Percentiles rank a stretch among this genome's conserved stretches.
Evolutionary conservation across 2,797 vertebrate genomes (phyloP).

Genomic region (Sarcophilus harrisii): DNA sequence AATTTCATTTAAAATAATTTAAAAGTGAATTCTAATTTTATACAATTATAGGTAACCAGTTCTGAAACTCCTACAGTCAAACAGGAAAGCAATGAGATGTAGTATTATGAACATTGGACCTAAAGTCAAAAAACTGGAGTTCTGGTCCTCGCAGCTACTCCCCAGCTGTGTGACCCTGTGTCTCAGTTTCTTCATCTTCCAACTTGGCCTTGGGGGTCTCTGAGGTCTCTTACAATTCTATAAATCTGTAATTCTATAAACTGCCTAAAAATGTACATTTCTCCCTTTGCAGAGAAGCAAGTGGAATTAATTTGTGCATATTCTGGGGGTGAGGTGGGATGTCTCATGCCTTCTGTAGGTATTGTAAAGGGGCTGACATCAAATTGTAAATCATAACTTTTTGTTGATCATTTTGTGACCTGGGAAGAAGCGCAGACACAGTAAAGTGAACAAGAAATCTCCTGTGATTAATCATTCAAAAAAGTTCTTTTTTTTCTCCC

Average conservation of each 20-base stretch:
- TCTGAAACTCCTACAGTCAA: not conserved
- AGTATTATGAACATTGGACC: not conserved
- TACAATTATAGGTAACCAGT: not conserved
- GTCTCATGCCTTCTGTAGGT: not conserved
- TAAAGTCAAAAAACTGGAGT: not conserved
- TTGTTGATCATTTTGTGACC: constrained; percentile 27
- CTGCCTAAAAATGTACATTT: constrained; percentile 31
- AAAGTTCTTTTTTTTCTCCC: not conserved
- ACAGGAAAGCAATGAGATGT: not conserved
- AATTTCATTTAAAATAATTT: not conserved
- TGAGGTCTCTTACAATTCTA: constrained; percentile 16
- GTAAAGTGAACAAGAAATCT: not conserved
- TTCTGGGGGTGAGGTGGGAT: constrained; percentile 1
- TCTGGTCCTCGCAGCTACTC: not conserved
- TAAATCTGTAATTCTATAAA: constrained; percentile 18
- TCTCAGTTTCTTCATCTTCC: not conserved
- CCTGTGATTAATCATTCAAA: not conserved
- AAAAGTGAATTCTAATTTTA: not conserved
- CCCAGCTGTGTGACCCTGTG: not conserved
- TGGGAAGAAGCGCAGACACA: constrained; percentile 3
- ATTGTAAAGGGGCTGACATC: constrained; percentile 34
- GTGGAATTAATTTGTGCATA: constrained; percentile 54
- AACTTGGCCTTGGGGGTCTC: not conserved
- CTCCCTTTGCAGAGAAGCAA: not conserved
- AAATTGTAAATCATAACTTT: constrained; percentile 23